phyloP scores from a whole-genome alignment of 2,888 invertebrate species.

The Homarus gammarus region DNA sequence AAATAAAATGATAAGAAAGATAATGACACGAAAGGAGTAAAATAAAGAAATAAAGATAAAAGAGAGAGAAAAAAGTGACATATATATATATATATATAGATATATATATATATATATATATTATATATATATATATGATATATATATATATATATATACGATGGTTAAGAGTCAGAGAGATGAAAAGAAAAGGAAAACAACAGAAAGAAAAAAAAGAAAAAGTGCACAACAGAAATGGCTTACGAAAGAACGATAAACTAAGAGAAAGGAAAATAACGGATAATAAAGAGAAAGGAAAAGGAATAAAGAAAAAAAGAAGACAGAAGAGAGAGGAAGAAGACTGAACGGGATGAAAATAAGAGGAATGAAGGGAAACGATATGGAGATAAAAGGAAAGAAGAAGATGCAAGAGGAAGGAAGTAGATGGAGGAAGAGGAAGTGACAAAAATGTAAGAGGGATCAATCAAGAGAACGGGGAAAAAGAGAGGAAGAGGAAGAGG shows the following conservation, averaged over 20 bases:
- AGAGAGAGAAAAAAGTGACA: no score
- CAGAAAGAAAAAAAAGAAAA: conserved; percentile 7
- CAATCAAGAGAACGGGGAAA: background rate
- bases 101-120: no score
- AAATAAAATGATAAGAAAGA: no score
- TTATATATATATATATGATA: no score
- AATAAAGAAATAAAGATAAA: no score
- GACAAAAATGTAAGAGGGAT: background rate
- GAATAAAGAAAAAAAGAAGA: background rate
- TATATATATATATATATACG: no score
- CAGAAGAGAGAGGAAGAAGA: background rate
- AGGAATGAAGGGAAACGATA: background rate
- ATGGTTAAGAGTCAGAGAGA: no score
- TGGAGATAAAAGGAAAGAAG: background rate
- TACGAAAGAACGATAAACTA: background rate
- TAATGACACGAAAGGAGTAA: background rate
- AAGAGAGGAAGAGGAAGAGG: background rate
- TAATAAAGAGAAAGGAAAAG: background rate
- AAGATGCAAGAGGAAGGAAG: background rate
- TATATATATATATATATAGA: no score
- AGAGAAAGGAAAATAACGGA: background rate
- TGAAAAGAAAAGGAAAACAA: background rate
- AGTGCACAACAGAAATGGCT: background rate
- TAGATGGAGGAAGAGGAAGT: background rate
- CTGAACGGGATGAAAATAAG: background rate